Conservation (phyloP, 2,797 vertebrate species). For the Pachyuromys duprasi region DNA sequence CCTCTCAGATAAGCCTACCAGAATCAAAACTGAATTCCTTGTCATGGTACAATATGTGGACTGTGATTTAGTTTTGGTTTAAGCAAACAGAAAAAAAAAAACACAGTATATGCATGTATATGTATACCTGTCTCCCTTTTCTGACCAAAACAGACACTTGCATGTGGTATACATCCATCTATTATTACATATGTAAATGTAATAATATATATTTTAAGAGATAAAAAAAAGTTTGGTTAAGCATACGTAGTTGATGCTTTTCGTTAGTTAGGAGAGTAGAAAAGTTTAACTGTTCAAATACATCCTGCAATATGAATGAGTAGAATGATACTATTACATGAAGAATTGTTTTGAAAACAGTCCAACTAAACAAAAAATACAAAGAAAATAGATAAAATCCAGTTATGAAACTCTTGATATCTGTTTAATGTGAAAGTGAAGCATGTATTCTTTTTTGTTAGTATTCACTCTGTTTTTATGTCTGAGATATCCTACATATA, state of each 20-base stretch:
- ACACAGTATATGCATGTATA: too few relatives aligned
- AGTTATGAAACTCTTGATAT: neutral
- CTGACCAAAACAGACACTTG: too few relatives aligned
- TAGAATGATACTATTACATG: neutral
- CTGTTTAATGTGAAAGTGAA: neutral
- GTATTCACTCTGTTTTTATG: neutral
- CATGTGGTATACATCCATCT: neutral
- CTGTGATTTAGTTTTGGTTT: neutral
- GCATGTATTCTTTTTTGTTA: neutral
- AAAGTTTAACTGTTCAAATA: neutral
- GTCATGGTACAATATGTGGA: neutral
- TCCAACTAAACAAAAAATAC: neutral
- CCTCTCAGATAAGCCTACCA: neutral
- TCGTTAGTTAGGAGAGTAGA: neutral
- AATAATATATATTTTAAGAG: neutral
- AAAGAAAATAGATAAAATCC: neutral
- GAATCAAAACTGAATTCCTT: neutral
- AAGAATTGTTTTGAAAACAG: constrained; percentile 26
- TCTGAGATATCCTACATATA: neutral
- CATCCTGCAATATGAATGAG: neutral
- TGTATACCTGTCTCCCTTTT: neutral
- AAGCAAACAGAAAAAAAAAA: neutral
- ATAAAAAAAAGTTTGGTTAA: constrained; percentile 1
- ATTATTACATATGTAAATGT: neutral
- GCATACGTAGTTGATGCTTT: neutral